phyloP scores from a whole-genome alignment of 2,888 invertebrate genomes.

The Muschampia plurimacula region DNA sequence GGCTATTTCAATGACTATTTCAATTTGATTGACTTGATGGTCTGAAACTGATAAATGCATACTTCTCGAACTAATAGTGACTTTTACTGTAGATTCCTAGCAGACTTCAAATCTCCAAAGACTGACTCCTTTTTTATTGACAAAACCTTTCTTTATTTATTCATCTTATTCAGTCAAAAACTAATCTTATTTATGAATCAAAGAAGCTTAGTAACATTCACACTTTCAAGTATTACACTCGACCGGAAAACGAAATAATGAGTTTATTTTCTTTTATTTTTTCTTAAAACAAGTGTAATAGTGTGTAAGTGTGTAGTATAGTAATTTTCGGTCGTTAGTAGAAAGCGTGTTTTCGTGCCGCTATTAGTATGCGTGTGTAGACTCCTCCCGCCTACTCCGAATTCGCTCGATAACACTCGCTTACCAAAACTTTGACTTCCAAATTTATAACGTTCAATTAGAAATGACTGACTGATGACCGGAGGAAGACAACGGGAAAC shows the following conservation, averaged over 20 bases:
- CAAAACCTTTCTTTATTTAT: no score
- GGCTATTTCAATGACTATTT: no score
- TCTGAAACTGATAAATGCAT: no score
- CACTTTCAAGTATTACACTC: not conserved
- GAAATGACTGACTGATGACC: no score
- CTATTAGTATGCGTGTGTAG: slow-evolving; percentile 31
- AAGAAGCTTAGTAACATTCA: not conserved
- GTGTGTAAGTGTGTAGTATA: no score
- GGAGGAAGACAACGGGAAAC: no score
- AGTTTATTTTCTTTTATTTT: not conserved
- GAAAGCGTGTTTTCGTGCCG: slow-evolving; percentile 25
- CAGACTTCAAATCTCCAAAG: no score
- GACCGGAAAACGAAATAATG: not conserved
- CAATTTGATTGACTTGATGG: no score
- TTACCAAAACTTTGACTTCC: slow-evolving; percentile 3
- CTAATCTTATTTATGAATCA: not conserved
- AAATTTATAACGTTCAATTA: slow-evolving; percentile 12
- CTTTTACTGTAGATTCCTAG: no score
- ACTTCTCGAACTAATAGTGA: no score
- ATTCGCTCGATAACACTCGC: slow-evolving; percentile 14
- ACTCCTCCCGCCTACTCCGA: slow-evolving; percentile 17
- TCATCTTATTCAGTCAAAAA: no score
- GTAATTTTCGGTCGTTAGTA: not conserved
- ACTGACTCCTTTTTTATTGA: no score
- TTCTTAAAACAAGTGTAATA: not conserved